Percentiles rank a stretch among this genome's conserved stretches.
Evolutionary conservation across 2,797 vertebrate species (phyloP).

Genomic region (Ambastaia sidthimunki): DNA sequence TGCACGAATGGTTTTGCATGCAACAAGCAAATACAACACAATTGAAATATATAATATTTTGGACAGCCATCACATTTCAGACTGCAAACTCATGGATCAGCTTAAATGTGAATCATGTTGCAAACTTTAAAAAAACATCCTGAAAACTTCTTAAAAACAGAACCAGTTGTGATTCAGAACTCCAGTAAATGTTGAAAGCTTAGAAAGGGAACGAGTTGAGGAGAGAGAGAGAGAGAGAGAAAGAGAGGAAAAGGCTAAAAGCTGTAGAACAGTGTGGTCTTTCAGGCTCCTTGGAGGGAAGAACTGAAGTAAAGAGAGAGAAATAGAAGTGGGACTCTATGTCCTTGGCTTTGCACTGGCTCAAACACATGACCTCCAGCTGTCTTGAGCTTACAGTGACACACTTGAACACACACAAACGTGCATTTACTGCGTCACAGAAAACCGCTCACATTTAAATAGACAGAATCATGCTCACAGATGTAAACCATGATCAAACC

Average conservation of each 20-base stretch:
- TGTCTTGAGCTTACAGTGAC: slow-evolving; percentile 49
- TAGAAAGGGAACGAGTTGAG: slow-evolving; percentile 15
- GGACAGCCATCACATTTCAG: neutral
- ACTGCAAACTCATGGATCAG: neutral
- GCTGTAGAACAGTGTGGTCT: slow-evolving; percentile 71
- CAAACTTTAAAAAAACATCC: no score
- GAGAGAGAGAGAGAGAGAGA: slow-evolving; percentile 21
- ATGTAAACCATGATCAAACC: neutral
- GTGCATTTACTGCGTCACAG: slow-evolving; percentile 17
- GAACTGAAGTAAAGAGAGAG: slow-evolving; percentile 57
- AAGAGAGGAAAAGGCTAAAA: slow-evolving; percentile 34
- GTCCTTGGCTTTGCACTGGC: slow-evolving; percentile 69
- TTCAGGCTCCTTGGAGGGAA: slow-evolving; percentile 70
- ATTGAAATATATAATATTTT: neutral
- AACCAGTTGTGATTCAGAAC: slow-evolving; percentile 11
- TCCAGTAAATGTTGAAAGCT: slow-evolving; percentile 8
- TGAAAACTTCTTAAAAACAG: neutral
- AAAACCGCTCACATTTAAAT: slow-evolving; percentile 18
- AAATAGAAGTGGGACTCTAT: slow-evolving; percentile 70
- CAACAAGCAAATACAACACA: neutral
- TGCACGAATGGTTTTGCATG: neutral
- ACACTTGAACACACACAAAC: slow-evolving; percentile 28
- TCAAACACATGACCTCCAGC: slow-evolving; percentile 60
- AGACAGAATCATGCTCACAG: neutral
- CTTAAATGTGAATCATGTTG: no score